Base-by-base conservation (phyloP, 2,113 vertebrate species). In the Sprattus sprattus region DNA sequence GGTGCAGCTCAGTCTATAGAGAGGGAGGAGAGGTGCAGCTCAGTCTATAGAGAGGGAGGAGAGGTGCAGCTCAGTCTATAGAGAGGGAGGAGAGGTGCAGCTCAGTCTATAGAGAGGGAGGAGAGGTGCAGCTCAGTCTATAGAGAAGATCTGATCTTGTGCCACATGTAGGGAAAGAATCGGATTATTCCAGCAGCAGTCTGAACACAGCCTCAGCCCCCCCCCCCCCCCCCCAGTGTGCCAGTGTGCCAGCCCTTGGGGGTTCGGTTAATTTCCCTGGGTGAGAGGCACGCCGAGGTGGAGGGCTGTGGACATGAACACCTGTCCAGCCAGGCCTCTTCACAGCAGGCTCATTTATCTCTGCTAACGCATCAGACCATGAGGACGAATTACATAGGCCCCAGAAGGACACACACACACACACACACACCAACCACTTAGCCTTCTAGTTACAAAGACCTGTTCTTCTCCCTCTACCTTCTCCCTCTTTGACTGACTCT, bases 381-480 rank as follows among this genome's bases (percentile, higher is more conserved):
- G 71, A 71, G 87, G 90, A 89, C 91, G 82, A 91, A 91, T 90
- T 91, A 91, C 89, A 87, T 3, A 64, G 57, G 57, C 57, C 57
- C n/a, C 57, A n/a, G 5, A 64, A 64, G 20, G 57, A 64, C 64
- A 71, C 64, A 32, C 64, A 71, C 25, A 71, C 64, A 71, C 64
- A 71, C 64, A 71, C 64, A 71, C 64, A 71, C 64, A 28, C 3
- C 64, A 86, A 89, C 88, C 89, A 91, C 88, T 85, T 85, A 84
- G 50, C 50, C 50, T 15, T 15, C 50, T 4, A 5, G 16, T 18
- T 54, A 54, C 13, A 54, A 54, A 13, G 50, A 54, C 13, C 50
- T 18, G 3, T 13, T 16, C 9, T 1, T 54, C 50, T 18, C 39
- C 3, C 50, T 54, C 16, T 83, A 82, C 82, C 75, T 6, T 0